Percentiles rank a stretch among this genome's conserved stretches.
Conservation (phyloP, 30 jellyfish, hydroid and myxozoan genomes). For the Pelagia noctiluca region DNA sequence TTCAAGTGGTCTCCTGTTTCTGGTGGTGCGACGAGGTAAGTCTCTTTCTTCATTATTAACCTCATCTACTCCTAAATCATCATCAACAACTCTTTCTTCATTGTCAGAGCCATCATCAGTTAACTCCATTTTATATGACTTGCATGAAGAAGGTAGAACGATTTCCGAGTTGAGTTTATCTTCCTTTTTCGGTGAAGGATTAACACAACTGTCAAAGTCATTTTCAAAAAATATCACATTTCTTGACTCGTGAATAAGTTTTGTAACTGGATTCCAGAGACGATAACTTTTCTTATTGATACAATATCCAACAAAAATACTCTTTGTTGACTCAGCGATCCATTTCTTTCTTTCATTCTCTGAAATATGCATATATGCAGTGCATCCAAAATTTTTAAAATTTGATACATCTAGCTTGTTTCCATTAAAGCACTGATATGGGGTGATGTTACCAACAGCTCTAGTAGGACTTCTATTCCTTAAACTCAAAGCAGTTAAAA, state of each 20-base stretch:
- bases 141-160: not conserved
- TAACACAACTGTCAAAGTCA: not conserved
- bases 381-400: constrained; percentile 67
- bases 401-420: constrained; percentile 34
- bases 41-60: constrained; percentile 1
- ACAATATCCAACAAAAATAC: constrained; percentile 52
- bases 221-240: not conserved
- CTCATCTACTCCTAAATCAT: not conserved
- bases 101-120: not conserved
- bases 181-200: not conserved
- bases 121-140: not conserved
- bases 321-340: constrained; percentile 33
- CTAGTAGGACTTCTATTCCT: constrained; percentile 61
- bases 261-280: constrained; percentile 38
- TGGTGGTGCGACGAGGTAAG: constrained; percentile 12
- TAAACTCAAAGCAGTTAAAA: constrained; percentile 29
- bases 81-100: not conserved
- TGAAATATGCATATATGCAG: constrained; percentile 60
- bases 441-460: constrained; percentile 28
- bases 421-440: constrained; percentile 58
- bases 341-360: constrained; percentile 25
- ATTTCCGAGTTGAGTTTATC: not conserved
- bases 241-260: not conserved
- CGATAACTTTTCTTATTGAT: constrained; percentile 34
- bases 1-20: constrained; percentile 9